Base-by-base conservation (phyloP, 2,113 vertebrate species). In the Semnornis frantzii region DNA sequence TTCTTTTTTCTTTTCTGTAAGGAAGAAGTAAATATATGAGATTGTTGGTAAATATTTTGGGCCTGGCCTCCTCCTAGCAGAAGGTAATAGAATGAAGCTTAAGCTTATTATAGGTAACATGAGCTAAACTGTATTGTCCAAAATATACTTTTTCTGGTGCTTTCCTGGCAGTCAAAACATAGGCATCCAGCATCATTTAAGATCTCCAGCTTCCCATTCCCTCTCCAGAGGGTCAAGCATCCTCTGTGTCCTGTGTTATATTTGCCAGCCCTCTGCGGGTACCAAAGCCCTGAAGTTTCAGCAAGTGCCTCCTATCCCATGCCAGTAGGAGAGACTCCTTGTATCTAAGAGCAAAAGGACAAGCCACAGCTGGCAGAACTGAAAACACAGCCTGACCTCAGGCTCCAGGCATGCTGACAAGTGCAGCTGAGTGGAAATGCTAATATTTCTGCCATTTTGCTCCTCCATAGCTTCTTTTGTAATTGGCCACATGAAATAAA, bases 171-270 rank as follows among this genome's bases (percentile, higher is more conserved):
- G 30, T 30, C 57, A 69, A 60, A 74, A 23, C 52, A 48, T 23
- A 62, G 42, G 25, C 27, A 34, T 18, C 12, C 15, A 70, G 55
- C 25, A 65, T 5, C 1, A 23, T 58, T 83, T 5, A 25, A 25
- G 16, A 37, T 19, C 5, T 73, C 18, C 55, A 44, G 6, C 44
- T 31, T 58, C 9, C 19, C 0, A 0, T 13, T 71, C 46, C 30
- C 31, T 74, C 5, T 25, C n/a, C 52, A 44, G 16, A 31, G 24
- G 25, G 21, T 27, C 15, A 58, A 58, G 28, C 31, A 25, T 37
- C 0, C 0, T 31, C 52, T 48, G 42, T 46, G 44, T 21, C 28
- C 65, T 30, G 30, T 30, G 23, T 9, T 58, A 4, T 8, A 23
- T 46, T 48, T 78, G 28, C 16, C 57, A 78, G 62, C 30, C 15